Conservation (phyloP, 2,888 invertebrate species). For the Eupeodes luniger region DNA sequence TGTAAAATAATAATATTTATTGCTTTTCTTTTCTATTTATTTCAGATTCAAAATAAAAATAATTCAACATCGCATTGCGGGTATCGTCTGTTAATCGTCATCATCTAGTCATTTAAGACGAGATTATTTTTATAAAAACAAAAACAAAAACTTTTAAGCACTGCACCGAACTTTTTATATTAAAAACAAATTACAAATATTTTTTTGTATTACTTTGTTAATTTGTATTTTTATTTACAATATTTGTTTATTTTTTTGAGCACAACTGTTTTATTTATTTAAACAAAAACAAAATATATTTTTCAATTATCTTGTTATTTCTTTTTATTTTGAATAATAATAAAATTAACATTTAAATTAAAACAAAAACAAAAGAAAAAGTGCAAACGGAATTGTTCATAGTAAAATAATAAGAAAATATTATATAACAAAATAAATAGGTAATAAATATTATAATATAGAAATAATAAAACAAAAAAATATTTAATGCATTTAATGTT, state of each 20-base stretch:
- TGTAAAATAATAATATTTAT: neutral
- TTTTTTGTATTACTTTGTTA: conserved; percentile 25
- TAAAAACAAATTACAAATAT: conserved; percentile 6
- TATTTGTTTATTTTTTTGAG: conserved; percentile 34
- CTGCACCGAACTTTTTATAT: conserved; percentile 49
- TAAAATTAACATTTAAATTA: neutral
- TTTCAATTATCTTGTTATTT: conserved; percentile 15
- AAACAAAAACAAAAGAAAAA: conserved; percentile 33
- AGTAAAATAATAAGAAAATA: conserved; percentile 43
- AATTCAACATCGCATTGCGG: conserved; percentile 53
- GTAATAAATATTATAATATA: conserved; percentile 45
- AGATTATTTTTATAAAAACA: conserved; percentile 70
- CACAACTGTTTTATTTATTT: conserved; percentile 39
- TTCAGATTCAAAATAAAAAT: conserved; percentile 67
- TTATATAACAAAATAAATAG: conserved; percentile 34
- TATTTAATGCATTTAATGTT: conserved; percentile 72
- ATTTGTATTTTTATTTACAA: conserved; percentile 25
- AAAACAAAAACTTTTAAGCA: conserved; percentile 43
- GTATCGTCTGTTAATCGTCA: conserved; percentile 63
- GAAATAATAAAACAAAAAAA: conserved; percentile 16
- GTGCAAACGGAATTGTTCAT: conserved; percentile 75
- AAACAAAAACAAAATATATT: neutral
- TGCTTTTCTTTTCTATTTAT: neutral
- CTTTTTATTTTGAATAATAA: conserved; percentile 6
- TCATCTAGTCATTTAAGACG: conserved; percentile 77